Base-by-base conservation (phyloP, 2,797 vertebrate species). In the Anableps anableps region DNA sequence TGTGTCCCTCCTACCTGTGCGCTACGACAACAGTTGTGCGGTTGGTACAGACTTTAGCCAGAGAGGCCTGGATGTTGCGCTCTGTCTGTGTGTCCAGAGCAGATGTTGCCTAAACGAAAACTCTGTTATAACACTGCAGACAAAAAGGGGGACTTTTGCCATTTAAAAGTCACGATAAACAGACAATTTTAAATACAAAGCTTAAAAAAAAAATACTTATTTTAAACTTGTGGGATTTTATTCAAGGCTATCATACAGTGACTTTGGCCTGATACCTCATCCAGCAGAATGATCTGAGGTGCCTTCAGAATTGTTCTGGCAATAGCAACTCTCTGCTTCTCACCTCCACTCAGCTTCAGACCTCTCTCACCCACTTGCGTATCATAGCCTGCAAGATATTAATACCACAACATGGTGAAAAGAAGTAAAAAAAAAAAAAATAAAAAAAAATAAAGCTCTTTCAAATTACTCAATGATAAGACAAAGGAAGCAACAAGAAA, bases 311-410 rank as follows among this genome's bases (percentile, higher is more conserved):
- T 97, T 10, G 98, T 98, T 68, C 98, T 96, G 48, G 98, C 98
- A 0, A 99, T 99, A 83, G 98, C 98, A 0, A 99, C 97, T 0
- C 98, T 96, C 90, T 99, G 98, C 90, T 99, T 99, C 94, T 99
- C 98, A 21, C 98, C 98, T 7, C 98, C 98, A 0, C 98, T 99
- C 88, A 99, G 94, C 95, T 98, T 99, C 91, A 99, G 95, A 0
- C 98, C 98, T 51, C 98, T 93, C 87, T 99, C 98, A 0, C 98
- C 98, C 9, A 99, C 98, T 89, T 97, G 97, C 0, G 97, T 98
- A 26, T 96, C 94, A 29, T 99, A 99, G 72, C 97, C 98, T 99
- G 93, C 41, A 72, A 0, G 19, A 41, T 3, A 80, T 0, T 72
- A 3, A 75, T 0, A 80, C 21, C 62, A 66, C 62, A 38, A 38